These are phyloP conservation scores for Sicus ferrugineus DNA, from an alignment of 2,888 invertebrate genomes.

Conservation along the genomic window DNA sequence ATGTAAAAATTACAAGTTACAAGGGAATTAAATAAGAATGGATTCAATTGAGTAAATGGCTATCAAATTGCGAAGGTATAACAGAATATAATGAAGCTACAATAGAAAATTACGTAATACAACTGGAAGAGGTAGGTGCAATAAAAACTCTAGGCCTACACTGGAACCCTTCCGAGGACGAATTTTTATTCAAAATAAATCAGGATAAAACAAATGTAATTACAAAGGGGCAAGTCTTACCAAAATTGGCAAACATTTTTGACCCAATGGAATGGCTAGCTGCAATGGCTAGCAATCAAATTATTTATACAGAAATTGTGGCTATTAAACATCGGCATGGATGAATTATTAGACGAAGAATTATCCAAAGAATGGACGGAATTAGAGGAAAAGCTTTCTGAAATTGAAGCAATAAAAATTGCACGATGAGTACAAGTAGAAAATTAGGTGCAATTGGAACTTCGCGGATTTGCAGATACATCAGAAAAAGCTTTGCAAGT, in stretches of 20 bases:
- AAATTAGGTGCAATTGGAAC: neutral
- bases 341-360: conserved; percentile 15
- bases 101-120: neutral
- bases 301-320: conserved; percentile 28
- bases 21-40: conserved; percentile 27
- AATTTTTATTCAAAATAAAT: conserved; percentile 18
- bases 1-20: conserved; percentile 32
- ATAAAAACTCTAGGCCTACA: conserved; percentile 18
- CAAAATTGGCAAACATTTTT: conserved; percentile 23
- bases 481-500: conserved; percentile 3
- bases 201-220: neutral
- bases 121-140: neutral
- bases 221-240: conserved; percentile 15
- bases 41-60: conserved; percentile 40
- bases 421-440: neutral
- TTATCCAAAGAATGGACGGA: conserved; percentile 9
- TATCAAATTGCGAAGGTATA: conserved; percentile 33
- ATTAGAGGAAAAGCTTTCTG: no score
- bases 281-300: conserved; percentile 25
- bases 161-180: conserved; percentile 8
- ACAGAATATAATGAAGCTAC: neutral
- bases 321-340: conserved; percentile 8
- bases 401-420: neutral
- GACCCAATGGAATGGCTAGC: conserved; percentile 29
- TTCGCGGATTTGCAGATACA: conserved; percentile 7